These are phyloP conservation scores for Aspiorhynchus laticeps DNA, from an alignment of 2,113 vertebrate species.

Conservation along the genomic window DNA sequence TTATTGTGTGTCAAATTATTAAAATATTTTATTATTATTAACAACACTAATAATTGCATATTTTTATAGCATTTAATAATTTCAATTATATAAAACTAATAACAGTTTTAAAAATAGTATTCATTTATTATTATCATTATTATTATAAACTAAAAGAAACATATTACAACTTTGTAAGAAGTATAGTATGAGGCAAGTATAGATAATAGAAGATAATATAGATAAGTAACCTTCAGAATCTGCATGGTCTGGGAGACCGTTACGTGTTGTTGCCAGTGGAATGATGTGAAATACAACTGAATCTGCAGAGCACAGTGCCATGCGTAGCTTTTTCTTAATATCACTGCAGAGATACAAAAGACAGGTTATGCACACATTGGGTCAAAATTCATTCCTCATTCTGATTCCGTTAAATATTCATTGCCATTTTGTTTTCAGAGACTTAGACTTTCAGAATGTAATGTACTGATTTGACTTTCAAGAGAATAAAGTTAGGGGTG, in stretches of 20 bases:
- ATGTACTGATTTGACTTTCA: neutral
- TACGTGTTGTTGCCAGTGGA: slow-evolving; percentile 83
- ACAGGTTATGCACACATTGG: neutral
- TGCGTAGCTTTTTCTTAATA: slow-evolving; percentile 96
- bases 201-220: neutral
- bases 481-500: too few species aligned
- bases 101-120: too few species aligned
- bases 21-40: too few species aligned
- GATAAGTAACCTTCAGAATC: slow-evolving; percentile 86
- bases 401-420: neutral
- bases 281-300: slow-evolving; percentile 92
- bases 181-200: neutral
- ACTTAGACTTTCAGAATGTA: neutral
- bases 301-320: slow-evolving; percentile 96
- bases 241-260: slow-evolving; percentile 92
- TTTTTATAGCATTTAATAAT: too few species aligned
- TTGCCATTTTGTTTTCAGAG: neutral
- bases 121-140: too few species aligned
- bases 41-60: too few species aligned
- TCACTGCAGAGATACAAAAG: slow-evolving; percentile 76
- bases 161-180: neutral
- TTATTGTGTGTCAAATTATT: too few species aligned
- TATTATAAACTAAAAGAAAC: neutral
- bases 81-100: too few species aligned
- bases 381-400: too few species aligned